Percentiles rank a stretch among this genome's conserved stretches.
phyloP scores from a whole-genome alignment of 1,140 invertebrate genomes.

The Tetramorium alpestre region DNA sequence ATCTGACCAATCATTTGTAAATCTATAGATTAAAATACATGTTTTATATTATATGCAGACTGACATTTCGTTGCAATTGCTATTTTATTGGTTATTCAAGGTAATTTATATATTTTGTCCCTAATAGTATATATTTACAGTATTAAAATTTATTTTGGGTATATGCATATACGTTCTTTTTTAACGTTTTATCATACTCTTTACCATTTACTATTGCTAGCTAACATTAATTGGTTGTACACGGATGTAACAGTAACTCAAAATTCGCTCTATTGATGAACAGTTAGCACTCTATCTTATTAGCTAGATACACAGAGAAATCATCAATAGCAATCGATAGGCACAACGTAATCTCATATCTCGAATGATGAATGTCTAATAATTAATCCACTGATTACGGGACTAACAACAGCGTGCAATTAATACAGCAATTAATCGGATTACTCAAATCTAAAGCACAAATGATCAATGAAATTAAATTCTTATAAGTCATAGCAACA shows the following conservation, averaged over 20 bases:
- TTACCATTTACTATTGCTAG: neutral
- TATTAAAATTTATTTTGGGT: neutral
- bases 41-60: neutral
- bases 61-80: neutral
- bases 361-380: conserved; percentile 55
- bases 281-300: conserved; percentile 45
- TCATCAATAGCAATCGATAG: conserved; percentile 57
- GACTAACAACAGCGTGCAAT: conserved; percentile 33
- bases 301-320: neutral
- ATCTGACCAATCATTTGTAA: neutral
- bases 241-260: neutral
- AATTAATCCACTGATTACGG: conserved; percentile 67
- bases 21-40: neutral
- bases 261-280: conserved; percentile 11
- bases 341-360: conserved; percentile 35
- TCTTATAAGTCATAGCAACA: conserved; percentile 13
- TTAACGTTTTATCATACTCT: neutral
- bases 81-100: neutral
- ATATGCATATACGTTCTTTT: neutral
- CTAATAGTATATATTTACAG: neutral
- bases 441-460: conserved; percentile 27
- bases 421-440: conserved; percentile 35
- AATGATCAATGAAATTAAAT: conserved; percentile 18
- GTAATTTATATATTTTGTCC: neutral
- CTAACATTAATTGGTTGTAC: neutral